Conservation (phyloP, 2,888 invertebrate genomes). For the Epistrophella euchroma region DNA sequence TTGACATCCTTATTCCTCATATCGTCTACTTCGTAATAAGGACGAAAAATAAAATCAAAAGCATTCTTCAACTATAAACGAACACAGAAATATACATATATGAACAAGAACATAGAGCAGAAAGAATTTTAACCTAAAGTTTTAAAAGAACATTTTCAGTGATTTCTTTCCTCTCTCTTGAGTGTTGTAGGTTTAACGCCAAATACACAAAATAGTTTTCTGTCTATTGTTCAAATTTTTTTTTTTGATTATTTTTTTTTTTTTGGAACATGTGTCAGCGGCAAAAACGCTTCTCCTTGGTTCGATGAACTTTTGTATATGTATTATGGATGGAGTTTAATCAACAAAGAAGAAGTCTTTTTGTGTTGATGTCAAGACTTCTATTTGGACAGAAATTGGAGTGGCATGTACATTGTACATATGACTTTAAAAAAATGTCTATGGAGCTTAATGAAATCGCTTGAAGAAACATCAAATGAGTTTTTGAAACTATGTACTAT, state of each 20-base stretch:
- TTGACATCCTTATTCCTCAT: slow-evolving; percentile 31
- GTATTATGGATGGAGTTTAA: slow-evolving; percentile 32
- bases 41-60: slow-evolving; percentile 8
- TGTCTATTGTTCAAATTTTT: slow-evolving; percentile 31
- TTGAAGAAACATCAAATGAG: slow-evolving; percentile 29
- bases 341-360: slow-evolving; percentile 34
- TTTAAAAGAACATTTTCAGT: slow-evolving; percentile 22
- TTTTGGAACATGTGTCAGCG: slow-evolving; percentile 45
- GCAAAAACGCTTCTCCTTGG: slow-evolving; percentile 51
- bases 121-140: too few species aligned
- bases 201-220: slow-evolving; percentile 50
- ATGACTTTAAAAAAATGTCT: not conserved
- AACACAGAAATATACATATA: not conserved
- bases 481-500: slow-evolving; percentile 3
- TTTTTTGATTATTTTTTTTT: not conserved
- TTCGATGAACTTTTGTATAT: slow-evolving; percentile 37
- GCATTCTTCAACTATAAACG: not conserved
- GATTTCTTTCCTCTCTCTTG: not conserved
- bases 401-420: too few species aligned
- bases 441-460: slow-evolving; percentile 4
- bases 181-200: slow-evolving; percentile 45
- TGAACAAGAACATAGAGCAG: too few species aligned
- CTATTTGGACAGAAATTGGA: slow-evolving; percentile 25
- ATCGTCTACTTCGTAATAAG: slow-evolving; percentile 22
- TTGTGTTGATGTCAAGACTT: slow-evolving; percentile 32